Evolutionary conservation across 1,140 invertebrate species (phyloP), one percentile per base, ranked within the genome.

Genomic region (Mylabris phalerata): DNA sequence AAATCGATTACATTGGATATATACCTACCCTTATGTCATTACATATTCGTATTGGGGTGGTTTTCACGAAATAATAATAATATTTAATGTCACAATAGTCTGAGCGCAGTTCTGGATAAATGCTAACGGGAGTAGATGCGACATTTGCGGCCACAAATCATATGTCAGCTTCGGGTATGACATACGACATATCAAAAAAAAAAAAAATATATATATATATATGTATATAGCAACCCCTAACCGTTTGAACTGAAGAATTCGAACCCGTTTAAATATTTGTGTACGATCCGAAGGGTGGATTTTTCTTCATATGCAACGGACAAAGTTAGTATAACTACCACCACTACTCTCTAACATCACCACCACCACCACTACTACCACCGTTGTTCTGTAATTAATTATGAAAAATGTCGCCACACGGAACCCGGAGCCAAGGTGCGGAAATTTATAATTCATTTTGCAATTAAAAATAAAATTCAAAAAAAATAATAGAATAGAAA

Each of bases 381-480:
- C 42, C 40, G 40, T 5, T 40, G n/a, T 10, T 13, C 4, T 13
- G 43, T 58, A 62, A 62, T 62, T 62, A 62, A 62, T 62, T 62
- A 62, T 62, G 60, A 62, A 62, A 62, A 62, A 62, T 62, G 60
- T 62, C 60, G 60, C 55, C 50, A 55, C 47, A 50, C 52, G 44
- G 39, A 55, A 39, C 32, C 48, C 41, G 48, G 50, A 62, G 55
- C 57, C 61, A 63, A 62, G 57, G 63, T 67, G 59, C 54, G 60
- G 57, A 63, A 62, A 59, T 62, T 65, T 67, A 65, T 63, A 64
- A 69, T 65, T 67, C 55, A 64, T 61, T 60, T 64, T 61, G 60
- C 58, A 65, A 68, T 65, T 65, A 67, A 69, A 19, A 32, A 32
- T 7, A 32, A 32, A 32, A 32, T 7, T 32, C 4, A 32, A 32